Evolutionary conservation across 2,888 invertebrate genomes (phyloP), one percentile per base, ranked within the genome.

Genomic region (Idaea straminata): DNA sequence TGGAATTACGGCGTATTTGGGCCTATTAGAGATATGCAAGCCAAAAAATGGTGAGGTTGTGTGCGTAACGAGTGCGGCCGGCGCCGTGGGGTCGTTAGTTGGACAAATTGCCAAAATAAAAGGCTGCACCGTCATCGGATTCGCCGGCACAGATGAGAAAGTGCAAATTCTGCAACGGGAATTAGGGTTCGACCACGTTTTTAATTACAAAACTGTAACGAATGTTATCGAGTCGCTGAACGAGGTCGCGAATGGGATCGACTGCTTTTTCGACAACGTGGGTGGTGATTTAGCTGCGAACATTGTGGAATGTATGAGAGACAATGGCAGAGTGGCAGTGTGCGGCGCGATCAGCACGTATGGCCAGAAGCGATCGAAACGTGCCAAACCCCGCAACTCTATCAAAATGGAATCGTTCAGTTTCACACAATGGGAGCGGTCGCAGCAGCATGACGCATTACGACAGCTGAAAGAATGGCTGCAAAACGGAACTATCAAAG

Each of bases 221-320:
- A 65, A 80, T 64, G 71, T 95, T 25, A 83, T 81, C 10, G 66
- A 63, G 0, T 79, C 88, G 35, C 81, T 96, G 65, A 89, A 88
- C 65, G 86, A 93, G 59, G 94, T 95, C 4, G 94, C 95, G 0
- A 83, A 94, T 6, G 95, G 95, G 3, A 85, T 96, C 0, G 95
- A 96, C 77, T 95, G 95, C 73, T 96, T 94, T 77, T 96, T 96
- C 78, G 96, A 96, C 77, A 96, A 95, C 77, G 96, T 95, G 16
- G 95, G 95, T 0, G 95, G 95, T 4, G 91, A 92, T n/a, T 86
- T 95, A 57, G 92, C 94, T 5, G 83, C 85, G 25, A 83, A 76
- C 0, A 92, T 95, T 15, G 81, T 95, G 63, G 83, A 86, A 59
- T 93, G 93, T 69, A 95, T 95, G 95, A 95, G 93, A 57, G 66